phyloP scores from a whole-genome alignment of 2,888 invertebrate genomes.

The Carpatolechia fugitivella region DNA sequence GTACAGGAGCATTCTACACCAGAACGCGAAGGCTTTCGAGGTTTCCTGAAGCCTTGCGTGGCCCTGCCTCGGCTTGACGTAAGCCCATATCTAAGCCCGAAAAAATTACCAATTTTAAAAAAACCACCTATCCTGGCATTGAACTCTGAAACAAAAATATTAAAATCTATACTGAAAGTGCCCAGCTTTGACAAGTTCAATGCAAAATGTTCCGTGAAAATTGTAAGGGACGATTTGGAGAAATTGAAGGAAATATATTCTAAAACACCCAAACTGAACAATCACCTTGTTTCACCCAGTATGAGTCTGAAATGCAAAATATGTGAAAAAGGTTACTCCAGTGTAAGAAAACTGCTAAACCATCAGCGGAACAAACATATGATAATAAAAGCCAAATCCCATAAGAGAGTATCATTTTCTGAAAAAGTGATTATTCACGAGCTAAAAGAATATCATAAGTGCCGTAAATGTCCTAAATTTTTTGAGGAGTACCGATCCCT shows the following conservation, averaged over 20 bases:
- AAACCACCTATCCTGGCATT: conserved; percentile 1
- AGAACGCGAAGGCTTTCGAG: conserved; percentile 37
- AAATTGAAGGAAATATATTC: conserved; percentile 32
- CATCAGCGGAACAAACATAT: conserved; percentile 61
- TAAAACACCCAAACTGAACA: conserved; percentile 5
- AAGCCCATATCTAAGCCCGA: conserved; percentile 38
- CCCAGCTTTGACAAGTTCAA: conserved; percentile 24
- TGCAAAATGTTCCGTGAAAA: conserved; percentile 40
- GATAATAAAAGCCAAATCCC: conserved; percentile 45
- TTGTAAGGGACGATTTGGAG: conserved; percentile 44
- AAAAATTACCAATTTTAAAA: not conserved
- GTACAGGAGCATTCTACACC: conserved; percentile 17
- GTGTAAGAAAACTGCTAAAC: conserved; percentile 49
- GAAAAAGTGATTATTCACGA: conserved; percentile 63
- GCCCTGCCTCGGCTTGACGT: conserved; percentile 46
- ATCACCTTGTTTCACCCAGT: conserved; percentile 18
- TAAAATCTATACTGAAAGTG: conserved; percentile 1
- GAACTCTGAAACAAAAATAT: not conserved
- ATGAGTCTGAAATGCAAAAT: conserved; percentile 49
- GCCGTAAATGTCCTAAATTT: conserved; percentile 61
- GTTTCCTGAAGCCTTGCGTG: conserved; percentile 52
- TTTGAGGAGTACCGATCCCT: conserved; percentile 51
- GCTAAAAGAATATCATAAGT: conserved; percentile 58
- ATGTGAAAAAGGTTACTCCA: conserved; percentile 54
- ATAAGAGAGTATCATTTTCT: conserved; percentile 63